phyloP scores from a whole-genome alignment of 2,888 invertebrate species.

The Agriopis leucophaearia region DNA sequence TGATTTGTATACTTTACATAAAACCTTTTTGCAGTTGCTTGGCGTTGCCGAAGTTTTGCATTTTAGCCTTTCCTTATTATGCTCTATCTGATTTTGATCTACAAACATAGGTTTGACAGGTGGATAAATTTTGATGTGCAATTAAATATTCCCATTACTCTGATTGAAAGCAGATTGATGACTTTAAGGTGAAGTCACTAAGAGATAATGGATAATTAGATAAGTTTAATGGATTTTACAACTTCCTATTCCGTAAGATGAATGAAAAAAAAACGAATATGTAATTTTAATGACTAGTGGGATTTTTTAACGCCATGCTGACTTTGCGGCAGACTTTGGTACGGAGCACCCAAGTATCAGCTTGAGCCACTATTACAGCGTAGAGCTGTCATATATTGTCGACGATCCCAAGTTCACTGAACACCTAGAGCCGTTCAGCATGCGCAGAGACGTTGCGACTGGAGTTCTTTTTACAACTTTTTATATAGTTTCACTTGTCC shows the following conservation, averaged over 20 bases:
- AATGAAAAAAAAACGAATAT: constrained; percentile 6
- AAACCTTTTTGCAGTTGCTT: no score
- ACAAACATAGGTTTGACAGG: neutral
- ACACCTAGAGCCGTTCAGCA: no score
- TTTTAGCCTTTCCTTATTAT: neutral
- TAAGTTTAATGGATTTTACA: constrained; percentile 28
- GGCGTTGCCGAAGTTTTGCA: neutral
- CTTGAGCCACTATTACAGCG: no score
- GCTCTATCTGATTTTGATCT: neutral
- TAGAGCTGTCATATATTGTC: no score
- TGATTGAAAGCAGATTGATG: constrained; percentile 33
- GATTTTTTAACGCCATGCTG: neutral
- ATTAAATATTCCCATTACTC: neutral
- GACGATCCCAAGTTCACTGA: no score
- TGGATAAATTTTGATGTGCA: neutral
- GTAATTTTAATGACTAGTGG: constrained; percentile 1
- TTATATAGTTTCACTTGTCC: no score
- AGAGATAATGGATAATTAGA: constrained; percentile 27
- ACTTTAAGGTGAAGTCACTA: constrained; percentile 16
- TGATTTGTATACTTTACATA: no score
- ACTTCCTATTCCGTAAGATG: constrained; percentile 10
- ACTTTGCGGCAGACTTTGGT: no score
- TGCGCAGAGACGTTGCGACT: no score
- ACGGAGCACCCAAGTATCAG: no score
- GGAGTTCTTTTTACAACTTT: no score